Evolutionary conservation across 2,888 invertebrate species (phyloP).

Genomic region (Thyatira batis): DNA sequence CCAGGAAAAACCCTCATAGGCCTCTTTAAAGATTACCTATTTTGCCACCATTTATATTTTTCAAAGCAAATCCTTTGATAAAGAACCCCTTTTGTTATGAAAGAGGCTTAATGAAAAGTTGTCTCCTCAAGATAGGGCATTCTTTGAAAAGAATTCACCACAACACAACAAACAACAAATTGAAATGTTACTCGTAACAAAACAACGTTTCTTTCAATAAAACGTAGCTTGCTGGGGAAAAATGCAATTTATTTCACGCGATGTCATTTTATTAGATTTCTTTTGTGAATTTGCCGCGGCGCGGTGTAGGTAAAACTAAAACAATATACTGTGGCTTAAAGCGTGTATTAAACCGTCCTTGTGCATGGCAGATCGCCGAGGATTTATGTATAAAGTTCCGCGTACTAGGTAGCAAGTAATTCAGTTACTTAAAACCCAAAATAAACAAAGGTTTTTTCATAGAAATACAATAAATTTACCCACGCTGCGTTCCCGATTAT

Average conservation of each 20-base stretch:
- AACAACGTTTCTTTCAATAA: conserved; percentile 28
- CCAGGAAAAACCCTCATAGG: background rate
- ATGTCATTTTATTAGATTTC: conserved; percentile 40
- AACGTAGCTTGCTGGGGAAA: conserved; percentile 10
- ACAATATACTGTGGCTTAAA: conserved; percentile 20
- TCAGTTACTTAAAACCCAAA: no score
- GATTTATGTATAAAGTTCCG: no score
- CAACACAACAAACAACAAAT: conserved; percentile 15
- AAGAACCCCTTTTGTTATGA: background rate
- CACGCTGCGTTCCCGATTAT: no score
- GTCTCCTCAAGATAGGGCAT: conserved; percentile 1
- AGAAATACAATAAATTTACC: no score
- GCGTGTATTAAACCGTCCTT: background rate
- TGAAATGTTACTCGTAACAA: conserved; percentile 24
- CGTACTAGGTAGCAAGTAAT: no score
- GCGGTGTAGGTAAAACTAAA: conserved; percentile 14
- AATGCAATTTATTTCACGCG: conserved; percentile 30
- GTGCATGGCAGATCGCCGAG: no score
- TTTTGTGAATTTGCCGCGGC: conserved; percentile 20
- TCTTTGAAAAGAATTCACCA: conserved; percentile 6
- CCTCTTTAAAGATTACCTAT: background rate
- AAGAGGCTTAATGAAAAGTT: conserved; percentile 4
- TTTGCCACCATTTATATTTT: conserved; percentile 8
- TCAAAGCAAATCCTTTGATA: background rate
- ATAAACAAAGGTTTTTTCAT: no score